Evolutionary conservation across 2,888 invertebrate genomes (phyloP), one percentile per base, ranked within the genome.

Genomic region (Polymixis flavicincta): DNA sequence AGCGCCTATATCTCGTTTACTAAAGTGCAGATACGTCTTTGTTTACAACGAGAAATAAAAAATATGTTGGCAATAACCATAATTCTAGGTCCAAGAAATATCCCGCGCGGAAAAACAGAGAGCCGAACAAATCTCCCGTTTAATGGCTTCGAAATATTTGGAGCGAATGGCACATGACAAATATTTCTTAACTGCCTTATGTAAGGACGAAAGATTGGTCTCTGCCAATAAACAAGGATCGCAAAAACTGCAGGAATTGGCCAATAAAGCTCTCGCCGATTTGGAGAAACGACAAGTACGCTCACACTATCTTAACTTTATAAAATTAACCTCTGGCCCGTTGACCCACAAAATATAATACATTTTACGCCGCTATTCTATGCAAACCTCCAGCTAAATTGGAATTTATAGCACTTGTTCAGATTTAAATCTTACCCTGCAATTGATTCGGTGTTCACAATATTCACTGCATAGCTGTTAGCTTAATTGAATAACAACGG

Each of bases 141-240:
- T 96, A 90, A 95, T 96, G 95, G 93, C 95, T 68, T 95, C 95
- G 67, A 95, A 95, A 91, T 96, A 96, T 92, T 93, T 96, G 90
- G 94, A 94, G 84, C 92, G 95, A 90, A 96, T 96, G 96, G 95
- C 96, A 69, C 95, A 96, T 86, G 96, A 96, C 90, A 96, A 96
- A 92, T 92, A 96, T 91, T 96, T 96, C 86, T 92, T 96, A 81
- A 94, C 91, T 66, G 92, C 91, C 64, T 87, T 96, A 72, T 92
- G 94, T 89, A 95, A 94, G 86, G 96, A 96, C 85, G 96, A 96
- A 74, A 89, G 96, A 80, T 88, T 96, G 80, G 82, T 78, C 57
- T 96, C 95, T 2, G 96, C 96, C 74, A 96, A 96, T 88, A 93
- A 93, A 89, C 90, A 93, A 76, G 95, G 95, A 78, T 94, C 95